phyloP scores from a whole-genome alignment of 2,113 vertebrate genomes.

The Amphiprion percula region DNA sequence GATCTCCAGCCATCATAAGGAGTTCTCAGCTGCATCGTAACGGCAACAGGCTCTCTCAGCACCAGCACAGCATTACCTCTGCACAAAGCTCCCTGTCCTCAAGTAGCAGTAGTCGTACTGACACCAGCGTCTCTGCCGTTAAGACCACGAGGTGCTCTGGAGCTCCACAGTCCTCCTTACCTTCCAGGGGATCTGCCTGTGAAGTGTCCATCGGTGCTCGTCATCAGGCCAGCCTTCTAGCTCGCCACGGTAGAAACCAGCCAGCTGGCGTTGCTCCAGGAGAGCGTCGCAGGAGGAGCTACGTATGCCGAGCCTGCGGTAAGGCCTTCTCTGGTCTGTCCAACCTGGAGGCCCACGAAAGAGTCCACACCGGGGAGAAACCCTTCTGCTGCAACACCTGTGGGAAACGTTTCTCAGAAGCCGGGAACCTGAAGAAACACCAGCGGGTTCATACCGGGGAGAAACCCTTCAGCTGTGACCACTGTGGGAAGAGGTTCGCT shows the following conservation, averaged over 20 bases:
- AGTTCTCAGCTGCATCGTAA: conserved; percentile 21
- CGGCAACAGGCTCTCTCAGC: conserved; percentile 3
- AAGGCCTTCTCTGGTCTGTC: conserved; percentile 79
- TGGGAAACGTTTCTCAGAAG: conserved; percentile 81
- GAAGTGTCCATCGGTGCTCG: background rate
- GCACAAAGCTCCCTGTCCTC: background rate
- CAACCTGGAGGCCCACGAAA: conserved; percentile 79
- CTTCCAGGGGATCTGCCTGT: conserved; percentile 10
- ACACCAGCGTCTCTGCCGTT: background rate
- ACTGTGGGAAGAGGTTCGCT: conserved; percentile 80
- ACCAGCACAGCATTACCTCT: background rate
- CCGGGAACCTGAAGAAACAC: conserved; percentile 84
- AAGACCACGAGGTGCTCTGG: conserved; percentile 17
- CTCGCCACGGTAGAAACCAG: background rate
- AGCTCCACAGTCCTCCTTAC: background rate
- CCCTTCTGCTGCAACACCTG: conserved; percentile 79
- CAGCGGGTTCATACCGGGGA: conserved; percentile 83
- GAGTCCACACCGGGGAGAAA: conserved; percentile 83
- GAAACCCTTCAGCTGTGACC: conserved; percentile 78
- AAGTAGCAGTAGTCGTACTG: background rate
- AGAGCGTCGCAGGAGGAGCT: conserved; percentile 64
- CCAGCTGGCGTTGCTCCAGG: accelerated
- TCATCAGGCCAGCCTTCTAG: conserved; percentile 11
- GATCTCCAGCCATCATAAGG: conserved; percentile 39
- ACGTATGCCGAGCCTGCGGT: conserved; percentile 76